These are phyloP conservation scores for Amniataba percoides DNA, from an alignment of 2,797 vertebrate genomes.

Conservation along the genomic window DNA sequence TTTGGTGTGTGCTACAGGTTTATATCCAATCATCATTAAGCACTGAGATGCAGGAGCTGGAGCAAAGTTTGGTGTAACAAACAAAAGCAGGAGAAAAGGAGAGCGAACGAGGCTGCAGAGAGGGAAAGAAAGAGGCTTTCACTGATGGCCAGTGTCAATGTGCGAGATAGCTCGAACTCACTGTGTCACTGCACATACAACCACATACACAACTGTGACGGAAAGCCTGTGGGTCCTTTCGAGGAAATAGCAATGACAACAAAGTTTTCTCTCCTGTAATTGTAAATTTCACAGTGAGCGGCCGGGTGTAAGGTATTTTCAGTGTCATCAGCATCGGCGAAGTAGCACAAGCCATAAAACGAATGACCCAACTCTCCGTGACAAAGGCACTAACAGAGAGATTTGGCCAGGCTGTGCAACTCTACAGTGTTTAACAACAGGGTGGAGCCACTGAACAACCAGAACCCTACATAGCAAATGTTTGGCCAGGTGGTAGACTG, in stretches of 20 bases:
- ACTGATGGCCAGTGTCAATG: slow-evolving; percentile 11
- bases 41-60: slow-evolving; percentile 30
- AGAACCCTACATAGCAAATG: slow-evolving; percentile 39
- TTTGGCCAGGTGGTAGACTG: slow-evolving; percentile 75
- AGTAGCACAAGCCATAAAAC: slow-evolving; percentile 49
- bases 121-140: slow-evolving; percentile 17
- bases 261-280: slow-evolving; percentile 31
- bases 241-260: slow-evolving; percentile 17
- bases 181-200: slow-evolving; percentile 9
- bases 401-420: slow-evolving; percentile 37
- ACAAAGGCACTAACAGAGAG: slow-evolving; percentile 55
- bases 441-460: slow-evolving; percentile 52
- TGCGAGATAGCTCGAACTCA: slow-evolving; percentile 2
- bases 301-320: slow-evolving; percentile 42
- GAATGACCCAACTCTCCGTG: slow-evolving; percentile 46
- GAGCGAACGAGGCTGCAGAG: slow-evolving; percentile 26
- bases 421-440: slow-evolving; percentile 54
- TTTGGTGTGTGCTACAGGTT: slow-evolving; percentile 35
- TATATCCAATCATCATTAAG: slow-evolving; percentile 58
- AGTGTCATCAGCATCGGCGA: slow-evolving; percentile 34
- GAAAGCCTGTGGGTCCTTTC: slow-evolving; percentile 27
- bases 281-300: slow-evolving; percentile 45
- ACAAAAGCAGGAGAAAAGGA: slow-evolving; percentile 30
- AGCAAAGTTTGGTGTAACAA: slow-evolving; percentile 42
- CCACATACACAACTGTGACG: background rate